Evolutionary conservation across 2,888 invertebrate species (phyloP), one percentile per base, ranked within the genome.

Genomic region (Protodeltote pygarga): DNA sequence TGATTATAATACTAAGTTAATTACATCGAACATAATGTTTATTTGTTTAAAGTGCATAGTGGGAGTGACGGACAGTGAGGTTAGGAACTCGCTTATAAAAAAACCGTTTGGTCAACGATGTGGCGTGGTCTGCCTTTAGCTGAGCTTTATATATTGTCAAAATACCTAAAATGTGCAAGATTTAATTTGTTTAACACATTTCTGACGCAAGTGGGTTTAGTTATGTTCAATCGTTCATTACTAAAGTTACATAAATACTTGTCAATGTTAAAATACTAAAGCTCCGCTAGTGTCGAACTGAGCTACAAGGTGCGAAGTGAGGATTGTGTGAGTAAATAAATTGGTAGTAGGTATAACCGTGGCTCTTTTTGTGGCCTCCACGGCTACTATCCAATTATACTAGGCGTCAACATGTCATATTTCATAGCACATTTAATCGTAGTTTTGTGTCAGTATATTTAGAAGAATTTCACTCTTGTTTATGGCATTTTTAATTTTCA

Each of bases 401-500:
- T 64, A 71, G 73, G 55, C 68, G 66, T 71, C 65, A 67, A 65
- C 62, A 68, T 73, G 67, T 76, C 75, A 76, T 75, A 62, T 75
- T 77, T 73, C 72, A 76, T 76, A 80, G 79, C 79, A 80, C 79
- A 72, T 78, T 72, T 75, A 74, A 72, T 73, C 58, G 79, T 83
- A 84, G 83, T 74, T 75, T 78, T 77, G 75, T 81, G 81, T 79
- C 80, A 65, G 67, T 82, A 77, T 75, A 66, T 68, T 77, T 79
- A 80, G 79, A 75, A 61, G 70, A 69, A 63, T 62, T 63, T 75
- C 61, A 71, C 58, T 74, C 66, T 74, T 73, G 65, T 77, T 75
- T 76, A 70, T 64, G 73, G 73, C 77, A 76, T 80, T 75, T 75
- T 75, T 73, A 65, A 69, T 69, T 71, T 69, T 65, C 34, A 58